Evolutionary conservation across 2,797 vertebrate species (phyloP), one percentile per base, ranked within the genome.

Genomic region (Eremophila alpestris): DNA sequence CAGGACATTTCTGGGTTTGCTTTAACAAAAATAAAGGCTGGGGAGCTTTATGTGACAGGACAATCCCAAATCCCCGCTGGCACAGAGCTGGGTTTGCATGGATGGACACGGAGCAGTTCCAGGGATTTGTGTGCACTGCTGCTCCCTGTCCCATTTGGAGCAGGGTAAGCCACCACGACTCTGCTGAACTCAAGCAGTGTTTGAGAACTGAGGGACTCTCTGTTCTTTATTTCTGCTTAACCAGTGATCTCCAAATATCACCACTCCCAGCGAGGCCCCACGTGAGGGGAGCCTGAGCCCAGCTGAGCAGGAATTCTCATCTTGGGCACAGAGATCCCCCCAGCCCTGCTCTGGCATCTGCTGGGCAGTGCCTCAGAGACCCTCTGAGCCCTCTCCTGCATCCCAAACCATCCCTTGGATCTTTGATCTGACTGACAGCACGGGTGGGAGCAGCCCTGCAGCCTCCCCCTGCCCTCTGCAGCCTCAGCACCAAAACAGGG

Each of bases 151-250:
- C 48, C 59, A 1, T 32, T 10, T 10, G 40, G 59, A 65, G 34
- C 59, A 64, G 13, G 0, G 1, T 0, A 3, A 46, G 41, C 26
- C 6, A 22, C 63, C 59, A 1, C 0, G 22, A 2, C 62, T 5
- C 55, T 32, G 14, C 69, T 4, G 18, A 19, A 51, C 46, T 10
- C 46, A 13, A 18, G 51, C 43, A 64, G 13, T 13, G 34, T 29
- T 9, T n/a, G 36, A 9, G 82, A 77, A 46, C 52, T 15, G 34
- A 54, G 60, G 38, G 60, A 36, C n/a, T 77, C 19, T 0, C 30
- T 16, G 23, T 45, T 59, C 82, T 56, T 83, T 26, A 30, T 62
- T 80, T 77, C 43, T 74, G 68, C 79, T 86, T 30, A 20, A 19
- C 56, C 85, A 70, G 76, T 14, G 14, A 56, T 80, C 73, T 80